Percentiles rank a stretch among this genome's conserved stretches.
These are phyloP conservation scores for Lycophotia porphyrea DNA, from an alignment of 2,888 invertebrate genomes.

Conservation along the genomic window DNA sequence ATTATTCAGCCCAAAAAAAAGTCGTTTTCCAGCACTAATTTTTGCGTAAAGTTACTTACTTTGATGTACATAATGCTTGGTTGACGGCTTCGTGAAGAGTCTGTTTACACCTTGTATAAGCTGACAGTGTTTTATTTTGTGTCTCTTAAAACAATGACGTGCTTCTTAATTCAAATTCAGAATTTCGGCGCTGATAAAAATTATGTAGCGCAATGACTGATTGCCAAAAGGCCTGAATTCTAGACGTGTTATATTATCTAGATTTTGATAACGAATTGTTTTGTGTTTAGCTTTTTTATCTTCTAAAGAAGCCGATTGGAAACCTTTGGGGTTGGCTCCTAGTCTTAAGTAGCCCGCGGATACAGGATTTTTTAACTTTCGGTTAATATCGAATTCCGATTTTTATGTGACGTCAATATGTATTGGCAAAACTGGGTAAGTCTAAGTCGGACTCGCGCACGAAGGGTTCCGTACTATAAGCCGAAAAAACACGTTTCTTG, in stretches of 20 bases:
- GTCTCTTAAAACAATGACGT: background rate
- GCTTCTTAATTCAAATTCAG: background rate
- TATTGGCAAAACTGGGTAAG: too few relatives aligned
- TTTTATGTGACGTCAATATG: background rate
- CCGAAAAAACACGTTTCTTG: too few relatives aligned
- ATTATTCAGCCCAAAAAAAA: too few relatives aligned
- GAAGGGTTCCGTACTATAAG: too few relatives aligned
- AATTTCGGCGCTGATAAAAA: conserved; percentile 21
- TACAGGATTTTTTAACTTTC: background rate
- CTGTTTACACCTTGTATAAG: too few relatives aligned
- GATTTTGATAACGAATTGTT: conserved; percentile 12
- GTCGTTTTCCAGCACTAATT: too few relatives aligned
- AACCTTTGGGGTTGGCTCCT: background rate
- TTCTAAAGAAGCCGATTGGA: background rate
- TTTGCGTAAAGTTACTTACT: too few relatives aligned
- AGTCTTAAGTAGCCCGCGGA: background rate
- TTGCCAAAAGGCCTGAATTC: background rate
- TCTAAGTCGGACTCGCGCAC: too few relatives aligned
- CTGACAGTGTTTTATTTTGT: conserved; percentile 5
- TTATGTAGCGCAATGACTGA: conserved; percentile 33
- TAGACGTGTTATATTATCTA: conserved; percentile 16
- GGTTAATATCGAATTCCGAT: background rate
- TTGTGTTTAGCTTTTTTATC: background rate
- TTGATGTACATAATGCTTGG: too few relatives aligned
- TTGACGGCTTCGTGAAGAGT: too few relatives aligned